Conservation (phyloP, 2,113 vertebrate genomes). For the Gallinago paraguaiae region DNA sequence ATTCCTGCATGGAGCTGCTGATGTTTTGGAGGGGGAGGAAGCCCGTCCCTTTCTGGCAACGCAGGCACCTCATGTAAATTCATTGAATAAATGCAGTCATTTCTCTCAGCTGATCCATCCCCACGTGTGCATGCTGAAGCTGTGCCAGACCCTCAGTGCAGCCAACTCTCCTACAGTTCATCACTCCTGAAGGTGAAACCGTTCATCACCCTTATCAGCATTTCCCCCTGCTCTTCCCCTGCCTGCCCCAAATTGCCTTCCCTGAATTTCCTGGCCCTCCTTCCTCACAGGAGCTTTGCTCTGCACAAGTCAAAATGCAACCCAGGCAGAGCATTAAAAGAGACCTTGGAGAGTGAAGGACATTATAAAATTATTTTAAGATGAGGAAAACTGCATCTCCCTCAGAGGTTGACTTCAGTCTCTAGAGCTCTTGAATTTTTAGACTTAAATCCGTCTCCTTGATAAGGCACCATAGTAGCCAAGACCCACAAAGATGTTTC, state of each 20-base stretch:
- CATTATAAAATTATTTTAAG: conserved; percentile 50
- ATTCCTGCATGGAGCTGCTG: not conserved
- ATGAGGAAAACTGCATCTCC: conserved; percentile 21
- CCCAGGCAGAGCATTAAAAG: conserved; percentile 4
- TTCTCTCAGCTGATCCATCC: conserved; percentile 64
- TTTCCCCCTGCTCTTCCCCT: not conserved
- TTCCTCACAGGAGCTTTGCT: not conserved
- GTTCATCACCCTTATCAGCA: not conserved
- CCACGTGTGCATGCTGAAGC: conserved; percentile 35
- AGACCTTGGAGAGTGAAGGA: conserved; percentile 48
- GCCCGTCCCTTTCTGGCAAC: not conserved
- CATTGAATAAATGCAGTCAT: conserved; percentile 70
- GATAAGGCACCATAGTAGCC: not conserved
- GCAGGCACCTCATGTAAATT: conserved; percentile 64
- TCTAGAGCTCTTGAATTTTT: conserved; percentile 31
- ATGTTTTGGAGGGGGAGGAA: conserved; percentile 23
- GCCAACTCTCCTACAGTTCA: conserved; percentile 60
- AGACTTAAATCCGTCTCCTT: not conserved
- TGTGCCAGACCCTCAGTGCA: conserved; percentile 55
- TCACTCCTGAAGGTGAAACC: conserved; percentile 65
- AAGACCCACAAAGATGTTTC: conserved; percentile 22
- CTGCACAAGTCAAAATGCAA: not conserved
- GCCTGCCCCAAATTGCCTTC: not conserved
- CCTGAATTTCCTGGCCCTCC: not conserved
- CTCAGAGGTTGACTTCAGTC: not conserved